A percentile compares a stretch with the other conserved stretches of the same genome.
Evolutionary conservation across 1,140 invertebrate genomes (phyloP).

Genomic region (Heliconius nattereri): DNA sequence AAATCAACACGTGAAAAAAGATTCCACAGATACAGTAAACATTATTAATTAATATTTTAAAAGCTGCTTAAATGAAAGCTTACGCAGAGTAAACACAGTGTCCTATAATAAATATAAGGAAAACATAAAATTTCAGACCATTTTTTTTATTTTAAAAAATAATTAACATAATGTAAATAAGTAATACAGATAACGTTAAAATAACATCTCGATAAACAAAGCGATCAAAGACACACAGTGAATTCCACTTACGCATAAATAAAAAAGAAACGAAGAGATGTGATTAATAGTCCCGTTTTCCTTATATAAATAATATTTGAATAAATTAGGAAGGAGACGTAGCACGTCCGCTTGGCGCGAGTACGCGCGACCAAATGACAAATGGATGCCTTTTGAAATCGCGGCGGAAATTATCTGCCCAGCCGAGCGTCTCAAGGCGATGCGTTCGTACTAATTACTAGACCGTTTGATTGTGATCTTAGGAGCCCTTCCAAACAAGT

Average conservation of each 20-base stretch:
- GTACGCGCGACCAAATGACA: constrained; percentile 76
- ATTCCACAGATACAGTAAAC: background rate
- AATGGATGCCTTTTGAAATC: constrained; percentile 77
- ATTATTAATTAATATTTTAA: background rate
- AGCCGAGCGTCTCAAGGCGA: constrained; percentile 71
- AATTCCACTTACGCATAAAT: constrained; percentile 70
- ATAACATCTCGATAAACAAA: constrained; percentile 54
- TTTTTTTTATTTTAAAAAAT: background rate
- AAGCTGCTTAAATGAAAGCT: background rate
- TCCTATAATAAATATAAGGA: background rate
- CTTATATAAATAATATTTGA: constrained; percentile 79
- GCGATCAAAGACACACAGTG: constrained; percentile 68
- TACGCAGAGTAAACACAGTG: background rate
- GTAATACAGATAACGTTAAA: constrained; percentile 29
- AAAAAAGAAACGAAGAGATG: constrained; percentile 76
- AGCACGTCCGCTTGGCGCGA: constrained; percentile 69
- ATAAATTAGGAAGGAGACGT: constrained; percentile 75
- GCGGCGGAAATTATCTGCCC: constrained; percentile 79
- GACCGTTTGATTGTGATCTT: constrained; percentile 76
- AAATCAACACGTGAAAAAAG: constrained; percentile 12
- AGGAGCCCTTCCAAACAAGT: constrained; percentile 36
- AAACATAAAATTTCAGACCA: background rate
- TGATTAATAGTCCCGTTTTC: constrained; percentile 79
- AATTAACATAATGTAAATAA: background rate
- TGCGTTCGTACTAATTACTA: constrained; percentile 78